phyloP scores from a whole-genome alignment of 2,888 invertebrate genomes.

The Catotricha subobsoleta region DNA sequence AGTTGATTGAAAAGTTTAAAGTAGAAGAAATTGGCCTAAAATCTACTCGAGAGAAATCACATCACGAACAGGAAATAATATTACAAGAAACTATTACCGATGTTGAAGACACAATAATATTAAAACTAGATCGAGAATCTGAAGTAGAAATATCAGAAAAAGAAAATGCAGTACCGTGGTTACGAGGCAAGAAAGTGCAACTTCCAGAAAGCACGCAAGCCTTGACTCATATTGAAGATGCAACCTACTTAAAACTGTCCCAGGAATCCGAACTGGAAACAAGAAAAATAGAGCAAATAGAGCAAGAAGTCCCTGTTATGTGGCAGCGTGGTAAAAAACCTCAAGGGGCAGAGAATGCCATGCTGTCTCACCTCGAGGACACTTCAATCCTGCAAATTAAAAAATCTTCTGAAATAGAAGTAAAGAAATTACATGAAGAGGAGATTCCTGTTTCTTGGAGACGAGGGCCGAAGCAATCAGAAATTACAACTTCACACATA shows the following conservation, averaged over 20 bases:
- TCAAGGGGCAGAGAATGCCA: constrained; percentile 3
- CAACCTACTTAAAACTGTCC: constrained; percentile 24
- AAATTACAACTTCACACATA: constrained; percentile 9
- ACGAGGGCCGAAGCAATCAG: constrained; percentile 12
- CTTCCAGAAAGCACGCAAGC: constrained; percentile 20
- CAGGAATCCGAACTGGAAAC: constrained; percentile 23
- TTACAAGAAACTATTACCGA: constrained; percentile 37
- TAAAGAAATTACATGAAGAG: constrained; percentile 12
- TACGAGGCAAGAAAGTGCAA: constrained; percentile 15
- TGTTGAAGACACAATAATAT: constrained; percentile 38
- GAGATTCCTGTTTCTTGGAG: constrained; percentile 12
- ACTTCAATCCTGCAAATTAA: constrained; percentile 10
- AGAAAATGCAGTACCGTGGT: constrained; percentile 10
- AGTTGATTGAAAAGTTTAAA: constrained; percentile 27
- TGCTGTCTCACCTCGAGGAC: constrained; percentile 7
- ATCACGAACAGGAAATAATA: constrained; percentile 19
- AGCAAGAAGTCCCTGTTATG: constrained; percentile 13
- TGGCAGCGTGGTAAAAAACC: constrained; percentile 9
- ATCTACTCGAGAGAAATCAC: constrained; percentile 18
- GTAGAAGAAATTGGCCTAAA: constrained; percentile 31
- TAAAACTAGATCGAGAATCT: constrained; percentile 28
- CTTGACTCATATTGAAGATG: constrained; percentile 23
- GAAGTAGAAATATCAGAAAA: background rate
- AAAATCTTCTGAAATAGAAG: constrained; percentile 11
- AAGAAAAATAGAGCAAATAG: constrained; percentile 19